Conservation (phyloP, 64 coral and sea anemone genomes). For the Pocillopora damicornis region DNA sequence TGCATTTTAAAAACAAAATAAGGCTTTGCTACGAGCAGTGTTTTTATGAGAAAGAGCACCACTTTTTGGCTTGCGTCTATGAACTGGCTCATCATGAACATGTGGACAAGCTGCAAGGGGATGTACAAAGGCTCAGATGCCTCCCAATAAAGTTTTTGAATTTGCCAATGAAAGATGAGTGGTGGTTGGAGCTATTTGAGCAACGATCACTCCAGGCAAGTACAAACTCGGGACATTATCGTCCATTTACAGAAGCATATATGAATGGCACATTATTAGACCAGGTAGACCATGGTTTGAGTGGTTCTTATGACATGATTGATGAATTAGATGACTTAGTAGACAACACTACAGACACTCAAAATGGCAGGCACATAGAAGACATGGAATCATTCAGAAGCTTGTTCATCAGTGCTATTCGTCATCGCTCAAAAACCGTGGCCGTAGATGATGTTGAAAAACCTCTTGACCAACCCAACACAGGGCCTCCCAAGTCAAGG, state of each 20-base stretch:
- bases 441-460: background rate
- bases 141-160: slow-evolving; percentile 87
- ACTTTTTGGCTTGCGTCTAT: slow-evolving; percentile 79
- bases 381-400: slow-evolving; percentile 32
- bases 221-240: background rate
- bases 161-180: slow-evolving; percentile 93
- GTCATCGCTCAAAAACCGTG: slow-evolving; percentile 52
- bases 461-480: background rate
- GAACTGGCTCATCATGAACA: slow-evolving; percentile 74
- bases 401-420: slow-evolving; percentile 48
- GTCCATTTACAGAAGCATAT: slow-evolving; percentile 30
- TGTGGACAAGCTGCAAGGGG: slow-evolving; percentile 49
- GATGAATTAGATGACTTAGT: slow-evolving; percentile 45
- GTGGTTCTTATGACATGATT: slow-evolving; percentile 44
- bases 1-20: slow-evolving; percentile 61
- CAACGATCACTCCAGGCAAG: slow-evolving; percentile 17
- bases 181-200: slow-evolving; percentile 95
- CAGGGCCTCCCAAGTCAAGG: background rate
- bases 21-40: slow-evolving; percentile 90
- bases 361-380: background rate
- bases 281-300: background rate
- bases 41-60: slow-evolving; percentile 71
- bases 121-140: slow-evolving; percentile 67
- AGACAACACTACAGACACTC: background rate
- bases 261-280: slow-evolving; percentile 8